Conservation (phyloP, 2,113 vertebrate species). For the Pangasianodon hypophthalmus region DNA sequence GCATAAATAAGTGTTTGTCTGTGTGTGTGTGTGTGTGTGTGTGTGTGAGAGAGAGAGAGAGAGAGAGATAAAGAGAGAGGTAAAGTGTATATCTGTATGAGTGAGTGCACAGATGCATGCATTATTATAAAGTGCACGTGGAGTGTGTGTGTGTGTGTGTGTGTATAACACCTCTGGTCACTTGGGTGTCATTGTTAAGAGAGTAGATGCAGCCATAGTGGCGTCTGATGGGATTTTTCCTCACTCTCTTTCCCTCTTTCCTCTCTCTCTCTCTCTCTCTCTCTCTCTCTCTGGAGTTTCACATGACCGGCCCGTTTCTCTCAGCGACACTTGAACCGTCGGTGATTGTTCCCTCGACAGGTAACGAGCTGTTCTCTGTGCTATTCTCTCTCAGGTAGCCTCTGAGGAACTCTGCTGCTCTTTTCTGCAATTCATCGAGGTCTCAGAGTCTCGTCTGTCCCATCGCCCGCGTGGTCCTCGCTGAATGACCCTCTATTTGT, state of each 20-base stretch:
- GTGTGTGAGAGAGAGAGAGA: no score
- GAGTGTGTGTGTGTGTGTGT: background rate
- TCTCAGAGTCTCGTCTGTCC: constrained; percentile 34
- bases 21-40: background rate
- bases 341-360: constrained; percentile 14
- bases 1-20: background rate
- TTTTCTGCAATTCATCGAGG: constrained; percentile 31
- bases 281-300: background rate
- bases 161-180: no score
- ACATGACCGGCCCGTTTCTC: background rate
- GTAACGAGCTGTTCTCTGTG: background rate
- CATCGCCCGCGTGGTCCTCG: constrained; percentile 9
- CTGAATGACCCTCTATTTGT: constrained; percentile 42
- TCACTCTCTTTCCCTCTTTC: background rate
- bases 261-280: background rate
- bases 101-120: background rate
- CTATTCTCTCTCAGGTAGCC: constrained; percentile 13
- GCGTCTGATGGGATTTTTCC: background rate
- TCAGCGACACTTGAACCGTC: constrained; percentile 27
- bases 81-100: background rate
- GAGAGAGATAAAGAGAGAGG: background rate
- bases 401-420: constrained; percentile 5
- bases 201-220: background rate
- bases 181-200: background rate
- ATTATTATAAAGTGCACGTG: background rate